These are phyloP conservation scores for Lasioglossum lativentre DNA, from an alignment of 2,888 invertebrate genomes.

Conservation along the genomic window DNA sequence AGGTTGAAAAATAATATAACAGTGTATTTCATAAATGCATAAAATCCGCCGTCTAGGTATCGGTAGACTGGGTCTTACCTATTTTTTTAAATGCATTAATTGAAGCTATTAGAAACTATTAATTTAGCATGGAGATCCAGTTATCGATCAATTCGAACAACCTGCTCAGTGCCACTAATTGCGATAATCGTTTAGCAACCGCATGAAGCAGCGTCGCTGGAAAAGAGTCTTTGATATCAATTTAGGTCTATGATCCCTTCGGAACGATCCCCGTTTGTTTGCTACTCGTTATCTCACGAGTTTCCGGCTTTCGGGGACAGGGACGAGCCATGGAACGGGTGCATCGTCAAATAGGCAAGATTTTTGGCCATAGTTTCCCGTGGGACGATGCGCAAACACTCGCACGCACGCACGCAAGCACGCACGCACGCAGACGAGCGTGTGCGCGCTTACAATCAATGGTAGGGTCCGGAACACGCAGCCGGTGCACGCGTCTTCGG, in stretches of 20 bases:
- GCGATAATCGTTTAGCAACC: neutral
- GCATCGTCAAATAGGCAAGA: constrained; percentile 27
- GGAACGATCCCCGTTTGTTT: constrained; percentile 38
- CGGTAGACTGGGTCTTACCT: too few relatives aligned
- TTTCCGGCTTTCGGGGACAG: constrained; percentile 31
- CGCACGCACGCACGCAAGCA: neutral
- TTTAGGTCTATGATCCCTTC: neutral
- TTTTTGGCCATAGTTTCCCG: constrained; percentile 47
- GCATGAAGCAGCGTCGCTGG: neutral
- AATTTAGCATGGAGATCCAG: neutral
- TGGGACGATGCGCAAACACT: constrained; percentile 60
- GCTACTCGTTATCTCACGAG: constrained; percentile 53
- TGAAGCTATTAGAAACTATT: too few relatives aligned
- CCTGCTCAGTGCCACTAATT: neutral
- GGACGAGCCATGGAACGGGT: constrained; percentile 1
- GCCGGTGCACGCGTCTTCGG: constrained; percentile 76
- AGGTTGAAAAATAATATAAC: too few relatives aligned
- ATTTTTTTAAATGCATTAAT: too few relatives aligned
- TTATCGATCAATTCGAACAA: neutral
- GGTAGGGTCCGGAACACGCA: neutral
- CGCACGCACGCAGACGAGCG: too few relatives aligned
- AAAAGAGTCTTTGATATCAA: neutral
- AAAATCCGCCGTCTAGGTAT: too few relatives aligned
- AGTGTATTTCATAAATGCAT: too few relatives aligned
- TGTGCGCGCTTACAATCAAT: neutral